These are phyloP conservation scores for Erpornis zantholeuca DNA, from an alignment of 2,113 vertebrate genomes.

Conservation along the genomic window DNA sequence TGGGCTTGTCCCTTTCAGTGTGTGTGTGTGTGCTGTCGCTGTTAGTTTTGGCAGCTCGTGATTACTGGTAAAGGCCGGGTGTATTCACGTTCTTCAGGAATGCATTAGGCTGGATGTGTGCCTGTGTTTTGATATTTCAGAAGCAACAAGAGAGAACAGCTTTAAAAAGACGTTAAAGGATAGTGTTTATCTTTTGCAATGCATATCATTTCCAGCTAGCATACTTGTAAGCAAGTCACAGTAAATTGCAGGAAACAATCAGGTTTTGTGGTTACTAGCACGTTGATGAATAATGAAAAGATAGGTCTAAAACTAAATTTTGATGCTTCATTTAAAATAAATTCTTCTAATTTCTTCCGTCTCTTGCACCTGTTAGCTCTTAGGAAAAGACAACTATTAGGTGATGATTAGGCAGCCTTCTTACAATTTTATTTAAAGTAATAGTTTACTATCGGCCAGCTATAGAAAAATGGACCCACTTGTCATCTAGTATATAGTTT, in stretches of 20 bases:
- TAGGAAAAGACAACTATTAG: background rate
- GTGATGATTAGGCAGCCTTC: background rate
- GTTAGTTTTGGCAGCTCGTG: background rate
- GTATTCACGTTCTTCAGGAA: background rate
- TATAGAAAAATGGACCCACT: background rate
- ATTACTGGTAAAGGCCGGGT: background rate
- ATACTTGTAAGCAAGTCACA: background rate
- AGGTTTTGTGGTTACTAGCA: background rate
- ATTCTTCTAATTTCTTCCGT: background rate
- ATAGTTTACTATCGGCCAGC: background rate
- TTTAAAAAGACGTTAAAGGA: background rate
- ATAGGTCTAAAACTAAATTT: background rate
- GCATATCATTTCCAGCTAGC: background rate
- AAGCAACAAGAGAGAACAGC: background rate
- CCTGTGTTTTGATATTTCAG: background rate
- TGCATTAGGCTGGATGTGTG: background rate
- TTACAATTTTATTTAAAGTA: background rate
- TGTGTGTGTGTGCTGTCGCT: background rate
- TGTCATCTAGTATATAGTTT: rapidly evolving
- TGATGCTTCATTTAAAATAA: background rate
- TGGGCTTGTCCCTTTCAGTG: background rate
- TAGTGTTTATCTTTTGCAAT: background rate
- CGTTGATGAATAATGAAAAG: background rate
- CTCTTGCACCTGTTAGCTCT: background rate
- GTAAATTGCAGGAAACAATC: background rate